Evolutionary conservation across 2,888 invertebrate genomes (phyloP).

Genomic region (Hydraecia micacea): DNA sequence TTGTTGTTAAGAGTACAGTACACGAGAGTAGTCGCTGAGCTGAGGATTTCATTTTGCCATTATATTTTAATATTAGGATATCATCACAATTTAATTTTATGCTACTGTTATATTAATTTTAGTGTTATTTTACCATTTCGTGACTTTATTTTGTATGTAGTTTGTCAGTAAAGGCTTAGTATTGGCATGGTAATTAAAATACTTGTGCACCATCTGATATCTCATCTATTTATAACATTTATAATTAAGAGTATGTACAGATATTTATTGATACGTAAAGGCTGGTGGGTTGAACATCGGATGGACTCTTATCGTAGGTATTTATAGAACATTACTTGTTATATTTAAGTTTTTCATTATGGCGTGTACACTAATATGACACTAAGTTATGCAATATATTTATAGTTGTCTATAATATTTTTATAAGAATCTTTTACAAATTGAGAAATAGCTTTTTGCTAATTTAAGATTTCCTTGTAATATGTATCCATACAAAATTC

Average conservation of each 20-base stretch:
- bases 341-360: conserved; percentile 78
- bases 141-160: conserved; percentile 65
- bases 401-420: conserved; percentile 84
- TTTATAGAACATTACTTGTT: conserved; percentile 79
- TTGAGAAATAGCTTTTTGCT: conserved; percentile 75
- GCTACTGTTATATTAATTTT: conserved; percentile 73
- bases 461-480: conserved; percentile 72
- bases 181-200: conserved; percentile 55
- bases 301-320: conserved; percentile 74
- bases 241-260: conserved; percentile 83
- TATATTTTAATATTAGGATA: conserved; percentile 74
- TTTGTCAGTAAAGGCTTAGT: conserved; percentile 58
- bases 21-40: conserved; percentile 68
- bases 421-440: conserved; percentile 81
- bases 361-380: conserved; percentile 80
- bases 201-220: conserved; percentile 67
- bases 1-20: conserved; percentile 76
- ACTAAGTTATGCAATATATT: conserved; percentile 84
- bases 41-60: conserved; percentile 77
- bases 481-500: conserved; percentile 66
- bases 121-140: conserved; percentile 67
- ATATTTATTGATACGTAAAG: conserved; percentile 84
- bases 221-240: conserved; percentile 70
- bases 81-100: conserved; percentile 78
- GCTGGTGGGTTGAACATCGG: conserved; percentile 79